These are phyloP conservation scores for Triplophysa siluroides DNA, from an alignment of 2,113 vertebrate species.

Conservation along the genomic window DNA sequence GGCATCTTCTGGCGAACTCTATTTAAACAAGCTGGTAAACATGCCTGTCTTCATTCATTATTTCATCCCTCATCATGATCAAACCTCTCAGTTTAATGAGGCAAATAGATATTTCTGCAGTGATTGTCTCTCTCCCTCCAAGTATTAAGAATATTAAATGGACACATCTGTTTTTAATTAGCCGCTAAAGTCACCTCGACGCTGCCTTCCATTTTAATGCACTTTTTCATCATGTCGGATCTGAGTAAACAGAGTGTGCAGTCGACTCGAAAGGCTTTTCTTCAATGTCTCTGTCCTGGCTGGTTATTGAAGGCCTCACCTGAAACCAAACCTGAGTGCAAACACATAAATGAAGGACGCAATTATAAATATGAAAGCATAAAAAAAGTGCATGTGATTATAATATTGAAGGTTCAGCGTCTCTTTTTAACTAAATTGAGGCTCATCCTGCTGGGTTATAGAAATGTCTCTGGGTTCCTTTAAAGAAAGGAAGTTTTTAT, in stretches of 20 bases:
- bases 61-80: constrained; percentile 76
- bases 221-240: constrained; percentile 67
- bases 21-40: constrained; percentile 78
- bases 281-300: background rate
- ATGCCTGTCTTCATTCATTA: constrained; percentile 82
- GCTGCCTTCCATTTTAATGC: constrained; percentile 81
- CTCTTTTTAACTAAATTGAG: too few relatives aligned
- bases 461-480: too few relatives aligned
- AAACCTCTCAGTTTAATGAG: constrained; percentile 80
- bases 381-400: too few relatives aligned
- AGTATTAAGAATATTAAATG: constrained; percentile 85
- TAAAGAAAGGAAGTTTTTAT: too few relatives aligned
- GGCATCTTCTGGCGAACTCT: constrained; percentile 66
- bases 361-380: too few relatives aligned
- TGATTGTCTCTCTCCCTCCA: constrained; percentile 82
- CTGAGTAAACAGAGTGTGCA: constrained; percentile 1
- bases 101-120: constrained; percentile 79
- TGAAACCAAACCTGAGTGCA: too few relatives aligned
- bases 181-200: constrained; percentile 79
- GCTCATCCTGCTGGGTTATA: too few relatives aligned
- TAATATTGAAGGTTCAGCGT: too few relatives aligned
- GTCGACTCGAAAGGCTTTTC: background rate
- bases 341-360: too few relatives aligned
- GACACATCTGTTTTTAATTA: constrained; percentile 86
- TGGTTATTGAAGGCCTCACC: background rate